Conservation (phyloP, 2,888 invertebrate genomes). For the Ectobius pallidus region DNA sequence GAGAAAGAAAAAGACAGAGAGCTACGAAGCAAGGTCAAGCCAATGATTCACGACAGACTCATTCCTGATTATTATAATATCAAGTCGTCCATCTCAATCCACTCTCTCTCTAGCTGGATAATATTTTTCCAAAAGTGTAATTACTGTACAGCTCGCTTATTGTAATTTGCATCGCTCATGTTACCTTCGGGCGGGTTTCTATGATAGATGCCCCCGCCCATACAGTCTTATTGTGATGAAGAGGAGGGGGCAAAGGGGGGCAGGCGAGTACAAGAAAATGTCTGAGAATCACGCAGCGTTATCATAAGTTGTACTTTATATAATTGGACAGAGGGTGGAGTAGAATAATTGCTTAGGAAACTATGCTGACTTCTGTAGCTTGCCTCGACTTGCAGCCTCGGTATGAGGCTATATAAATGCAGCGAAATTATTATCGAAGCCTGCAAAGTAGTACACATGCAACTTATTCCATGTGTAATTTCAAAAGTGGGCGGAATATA, state of each 20-base stretch:
- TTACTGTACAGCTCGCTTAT: conserved; percentile 43
- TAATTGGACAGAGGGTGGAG: conserved; percentile 42
- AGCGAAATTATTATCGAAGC: conserved; percentile 4
- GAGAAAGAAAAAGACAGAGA: conserved; percentile 12
- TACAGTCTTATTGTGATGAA: conserved; percentile 31
- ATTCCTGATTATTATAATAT: conserved; percentile 45
- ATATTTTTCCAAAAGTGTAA: conserved; percentile 43
- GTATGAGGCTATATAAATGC: no score
- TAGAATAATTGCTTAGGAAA: conserved; percentile 42
- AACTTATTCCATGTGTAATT: conserved; percentile 39
- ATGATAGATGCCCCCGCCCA: conserved; percentile 39
- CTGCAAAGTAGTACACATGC: conserved; percentile 15
- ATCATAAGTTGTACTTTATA: conserved; percentile 43
- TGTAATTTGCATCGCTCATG: conserved; percentile 46
- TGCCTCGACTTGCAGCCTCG: neutral
- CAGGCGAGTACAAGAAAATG: conserved; percentile 39
- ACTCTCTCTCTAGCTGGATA: conserved; percentile 34
- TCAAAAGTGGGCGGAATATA: conserved; percentile 40
- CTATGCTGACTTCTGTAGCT: conserved; percentile 39
- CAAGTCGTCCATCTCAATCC: conserved; percentile 44
- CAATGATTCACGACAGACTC: conserved; percentile 44
- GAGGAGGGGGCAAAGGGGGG: neutral
- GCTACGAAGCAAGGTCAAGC: conserved; percentile 39
- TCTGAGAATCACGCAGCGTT: conserved; percentile 43
- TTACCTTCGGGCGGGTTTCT: conserved; percentile 39